Evolutionary conservation across 2,797 vertebrate species (phyloP).

Genomic region (Threskiornis aethiopicus): DNA sequence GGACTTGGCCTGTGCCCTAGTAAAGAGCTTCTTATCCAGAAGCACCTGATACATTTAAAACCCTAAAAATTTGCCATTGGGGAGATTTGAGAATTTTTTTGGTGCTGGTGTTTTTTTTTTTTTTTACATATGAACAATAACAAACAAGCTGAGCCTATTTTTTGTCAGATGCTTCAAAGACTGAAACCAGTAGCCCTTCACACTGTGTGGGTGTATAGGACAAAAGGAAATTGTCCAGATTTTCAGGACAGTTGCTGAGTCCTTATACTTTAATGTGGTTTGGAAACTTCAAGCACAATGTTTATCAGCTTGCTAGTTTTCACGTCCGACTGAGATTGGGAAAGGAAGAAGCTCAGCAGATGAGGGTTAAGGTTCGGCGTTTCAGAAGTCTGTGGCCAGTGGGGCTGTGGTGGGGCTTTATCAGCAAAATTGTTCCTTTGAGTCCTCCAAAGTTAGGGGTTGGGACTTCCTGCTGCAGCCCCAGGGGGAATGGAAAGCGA

Average conservation of each 20-base stretch:
- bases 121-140: background rate
- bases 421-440: conserved; percentile 49
- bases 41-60: background rate
- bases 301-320: conserved; percentile 36
- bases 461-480: conserved; percentile 49
- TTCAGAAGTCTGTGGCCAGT: background rate
- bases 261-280: conserved; percentile 14
- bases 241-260: conserved; percentile 30
- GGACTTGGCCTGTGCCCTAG: background rate
- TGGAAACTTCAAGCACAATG: conserved; percentile 12
- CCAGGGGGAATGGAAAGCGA: conserved; percentile 16
- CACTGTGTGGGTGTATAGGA: background rate
- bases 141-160: background rate
- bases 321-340: conserved; percentile 5
- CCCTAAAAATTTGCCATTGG: background rate
- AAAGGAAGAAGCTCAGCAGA: conserved; percentile 61
- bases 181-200: background rate
- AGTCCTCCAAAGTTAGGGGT: conserved; percentile 1
- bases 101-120: background rate
- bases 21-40: background rate
- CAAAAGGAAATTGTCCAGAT: conserved; percentile 37
- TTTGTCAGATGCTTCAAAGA: conserved; percentile 4
- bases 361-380: background rate
- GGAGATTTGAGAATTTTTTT: background rate
- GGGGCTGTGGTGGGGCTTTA: conserved; percentile 9